phyloP scores from a whole-genome alignment of 1,140 invertebrate species.

The Heliconius hermathena region DNA sequence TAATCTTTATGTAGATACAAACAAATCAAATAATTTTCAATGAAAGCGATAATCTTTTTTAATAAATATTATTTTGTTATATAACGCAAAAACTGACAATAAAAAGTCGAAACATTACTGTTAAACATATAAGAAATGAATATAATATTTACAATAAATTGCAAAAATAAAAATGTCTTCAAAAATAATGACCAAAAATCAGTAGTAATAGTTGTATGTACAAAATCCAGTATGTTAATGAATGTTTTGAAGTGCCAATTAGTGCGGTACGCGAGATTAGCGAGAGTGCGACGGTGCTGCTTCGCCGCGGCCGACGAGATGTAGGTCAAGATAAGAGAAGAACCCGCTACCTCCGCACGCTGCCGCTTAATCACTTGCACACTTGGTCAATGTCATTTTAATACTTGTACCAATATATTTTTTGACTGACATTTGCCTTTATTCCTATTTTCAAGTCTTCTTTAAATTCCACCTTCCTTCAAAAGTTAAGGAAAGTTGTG shows the following conservation, averaged over 20 bases:
- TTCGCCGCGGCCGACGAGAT: conserved; percentile 31
- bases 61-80: neutral
- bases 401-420: neutral
- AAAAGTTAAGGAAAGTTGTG: conserved; percentile 1
- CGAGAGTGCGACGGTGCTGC: conserved; percentile 25
- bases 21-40: neutral
- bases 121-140: neutral
- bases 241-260: conserved; percentile 30
- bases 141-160: neutral
- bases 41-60: neutral
- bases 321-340: conserved; percentile 41
- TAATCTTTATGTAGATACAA: too few relatives aligned
- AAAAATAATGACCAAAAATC: neutral
- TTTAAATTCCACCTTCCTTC: neutral
- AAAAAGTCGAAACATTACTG: neutral
- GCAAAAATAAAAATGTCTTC: neutral
- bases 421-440: neutral
- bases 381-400: neutral
- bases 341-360: conserved; percentile 27
- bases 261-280: conserved; percentile 31
- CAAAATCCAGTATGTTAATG: conserved; percentile 24
- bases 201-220: conserved; percentile 9
- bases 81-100: neutral
- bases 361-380: neutral
- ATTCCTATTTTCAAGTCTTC: neutral